These are phyloP conservation scores for Diplazon laetatorius DNA, from an alignment of 2,888 invertebrate genomes.

Conservation along the genomic window DNA sequence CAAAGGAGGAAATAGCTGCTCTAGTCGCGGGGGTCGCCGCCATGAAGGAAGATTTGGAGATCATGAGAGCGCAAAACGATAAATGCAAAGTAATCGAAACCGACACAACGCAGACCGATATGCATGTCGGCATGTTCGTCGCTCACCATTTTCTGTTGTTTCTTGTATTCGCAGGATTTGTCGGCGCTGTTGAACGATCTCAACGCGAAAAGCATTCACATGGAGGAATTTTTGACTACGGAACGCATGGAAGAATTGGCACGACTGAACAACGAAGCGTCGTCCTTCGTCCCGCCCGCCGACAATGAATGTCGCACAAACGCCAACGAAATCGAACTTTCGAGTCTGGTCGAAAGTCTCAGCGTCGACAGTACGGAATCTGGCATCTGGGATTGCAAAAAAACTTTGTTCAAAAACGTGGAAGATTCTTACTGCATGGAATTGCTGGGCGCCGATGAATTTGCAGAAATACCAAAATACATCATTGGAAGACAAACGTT, in stretches of 20 bases:
- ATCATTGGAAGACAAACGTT: conserved; percentile 76
- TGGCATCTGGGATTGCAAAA: conserved; percentile 73
- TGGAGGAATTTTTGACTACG: conserved; percentile 71
- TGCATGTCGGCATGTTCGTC: too few species aligned
- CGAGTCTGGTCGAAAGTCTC: background rate
- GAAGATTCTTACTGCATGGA: conserved; percentile 67
- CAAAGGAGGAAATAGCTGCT: conserved; percentile 52
- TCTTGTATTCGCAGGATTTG: conserved; percentile 56
- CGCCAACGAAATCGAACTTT: background rate
- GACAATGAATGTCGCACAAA: background rate
- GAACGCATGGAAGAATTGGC: conserved; percentile 65
- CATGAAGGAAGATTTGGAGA: conserved; percentile 63
- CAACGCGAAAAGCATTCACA: conserved; percentile 68
- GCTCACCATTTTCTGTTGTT: background rate
- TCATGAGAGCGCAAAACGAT: conserved; percentile 66
- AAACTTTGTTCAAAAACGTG: conserved; percentile 73
- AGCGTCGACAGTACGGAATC: conserved; percentile 19
- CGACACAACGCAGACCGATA: background rate
- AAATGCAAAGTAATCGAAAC: conserved; percentile 65
- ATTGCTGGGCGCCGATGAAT: conserved; percentile 70
- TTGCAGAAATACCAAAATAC: conserved; percentile 76
- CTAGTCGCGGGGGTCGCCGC: conserved; percentile 58
- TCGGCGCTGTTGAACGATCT: conserved; percentile 58
- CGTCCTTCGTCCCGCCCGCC: conserved; percentile 3
- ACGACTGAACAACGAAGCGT: conserved; percentile 18